A percentile compares a stretch with the other conserved stretches of the same genome.
Conservation (phyloP, 2,797 vertebrate species). For the Syngnathus acus region DNA sequence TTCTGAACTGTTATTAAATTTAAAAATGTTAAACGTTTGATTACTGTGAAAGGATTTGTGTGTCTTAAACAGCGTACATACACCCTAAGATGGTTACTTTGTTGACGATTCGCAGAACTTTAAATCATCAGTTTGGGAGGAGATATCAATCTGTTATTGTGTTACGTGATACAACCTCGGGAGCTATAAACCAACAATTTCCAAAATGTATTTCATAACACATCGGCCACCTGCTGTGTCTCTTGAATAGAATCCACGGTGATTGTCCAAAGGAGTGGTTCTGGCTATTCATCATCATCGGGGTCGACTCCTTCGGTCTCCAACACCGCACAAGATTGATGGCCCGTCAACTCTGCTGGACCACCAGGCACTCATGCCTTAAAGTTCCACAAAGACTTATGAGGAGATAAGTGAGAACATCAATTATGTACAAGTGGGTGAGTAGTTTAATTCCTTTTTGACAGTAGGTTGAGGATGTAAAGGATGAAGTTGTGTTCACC, state of each 20-base stretch:
- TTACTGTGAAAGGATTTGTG: background rate
- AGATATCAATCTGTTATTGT: background rate
- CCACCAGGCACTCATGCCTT: background rate
- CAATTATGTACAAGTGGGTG: background rate
- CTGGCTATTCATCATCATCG: constrained; percentile 1
- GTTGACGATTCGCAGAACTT: background rate
- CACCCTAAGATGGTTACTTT: background rate
- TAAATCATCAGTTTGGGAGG: background rate
- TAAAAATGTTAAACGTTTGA: background rate
- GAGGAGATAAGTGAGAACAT: background rate
- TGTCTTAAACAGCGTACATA: background rate
- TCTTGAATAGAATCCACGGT: background rate
- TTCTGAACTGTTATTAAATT: background rate
- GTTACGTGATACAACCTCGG: background rate
- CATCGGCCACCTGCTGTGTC: background rate
- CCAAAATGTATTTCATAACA: background rate
- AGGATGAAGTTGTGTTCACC: background rate
- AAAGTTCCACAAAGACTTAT: background rate
- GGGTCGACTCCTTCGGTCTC: constrained; percentile 2
- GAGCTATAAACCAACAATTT: background rate
- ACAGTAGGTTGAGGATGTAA: background rate
- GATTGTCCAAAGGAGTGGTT: background rate
- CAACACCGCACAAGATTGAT: background rate
- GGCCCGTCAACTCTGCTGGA: background rate
- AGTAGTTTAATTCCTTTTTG: background rate